A percentile compares a stretch with the other conserved stretches of the same genome.
These are phyloP conservation scores for Drosophila fungiperda DNA, from an alignment of 2,888 invertebrate species.

Conservation along the genomic window DNA sequence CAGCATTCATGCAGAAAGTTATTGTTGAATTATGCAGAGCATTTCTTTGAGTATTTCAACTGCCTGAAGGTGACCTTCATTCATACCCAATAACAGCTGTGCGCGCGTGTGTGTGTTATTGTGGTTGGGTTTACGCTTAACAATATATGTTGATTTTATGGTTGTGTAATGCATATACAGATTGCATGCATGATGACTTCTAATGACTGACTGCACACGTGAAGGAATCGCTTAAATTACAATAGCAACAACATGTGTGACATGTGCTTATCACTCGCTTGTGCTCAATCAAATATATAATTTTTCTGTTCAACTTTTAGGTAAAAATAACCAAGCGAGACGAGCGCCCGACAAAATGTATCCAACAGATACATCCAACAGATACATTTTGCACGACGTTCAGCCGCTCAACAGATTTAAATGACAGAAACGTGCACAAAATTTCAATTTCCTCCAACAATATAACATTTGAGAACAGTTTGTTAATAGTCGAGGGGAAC, in stretches of 20 bases:
- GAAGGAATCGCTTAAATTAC: conserved; percentile 22
- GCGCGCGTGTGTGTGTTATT: neutral
- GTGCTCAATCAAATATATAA: conserved; percentile 60
- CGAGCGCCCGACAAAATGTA: conserved; percentile 39
- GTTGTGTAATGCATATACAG: conserved; percentile 13
- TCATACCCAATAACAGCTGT: neutral
- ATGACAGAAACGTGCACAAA: conserved; percentile 77
- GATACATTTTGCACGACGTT: conserved; percentile 58
- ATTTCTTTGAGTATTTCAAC: conserved; percentile 36
- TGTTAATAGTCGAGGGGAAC: conserved; percentile 10
- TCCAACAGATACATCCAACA: conserved; percentile 67
- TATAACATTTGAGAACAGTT: conserved; percentile 66
- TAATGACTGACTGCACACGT: conserved; percentile 43
- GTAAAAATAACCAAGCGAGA: conserved; percentile 21
- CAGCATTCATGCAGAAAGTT: conserved; percentile 28
- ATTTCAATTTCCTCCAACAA: conserved; percentile 70
- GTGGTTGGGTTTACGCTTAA: neutral
- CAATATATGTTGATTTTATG: conserved; percentile 20
- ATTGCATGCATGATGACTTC: conserved; percentile 30
- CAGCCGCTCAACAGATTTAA: conserved; percentile 76
- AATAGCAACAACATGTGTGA: conserved; percentile 5
- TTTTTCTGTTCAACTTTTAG: conserved; percentile 24
- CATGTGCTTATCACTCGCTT: conserved; percentile 16
- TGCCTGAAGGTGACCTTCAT: conserved; percentile 52
- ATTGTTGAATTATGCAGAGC: conserved; percentile 49